A percentile compares a stretch with the other conserved stretches of the same genome.
These are phyloP conservation scores for Maniola jurtina DNA, from an alignment of 1,140 invertebrate genomes.

Conservation along the genomic window DNA sequence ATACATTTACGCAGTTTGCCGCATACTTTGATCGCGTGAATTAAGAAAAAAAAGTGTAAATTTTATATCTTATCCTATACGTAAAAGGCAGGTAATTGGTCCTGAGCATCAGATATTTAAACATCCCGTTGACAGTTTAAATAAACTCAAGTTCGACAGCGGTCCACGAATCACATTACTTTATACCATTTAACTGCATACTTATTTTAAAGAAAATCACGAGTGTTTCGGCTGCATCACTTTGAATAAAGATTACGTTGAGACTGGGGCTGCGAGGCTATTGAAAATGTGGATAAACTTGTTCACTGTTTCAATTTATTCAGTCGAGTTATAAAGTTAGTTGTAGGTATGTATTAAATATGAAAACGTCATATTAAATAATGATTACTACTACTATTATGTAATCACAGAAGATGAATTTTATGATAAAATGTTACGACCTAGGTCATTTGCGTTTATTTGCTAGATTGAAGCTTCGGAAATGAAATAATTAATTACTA, in stretches of 20 bases:
- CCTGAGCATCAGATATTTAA: slow-evolving; percentile 49
- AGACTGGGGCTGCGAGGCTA: slow-evolving; percentile 11
- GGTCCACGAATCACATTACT: slow-evolving; percentile 52
- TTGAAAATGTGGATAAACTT: slow-evolving; percentile 34
- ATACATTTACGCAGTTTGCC: background rate
- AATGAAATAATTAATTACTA: no score
- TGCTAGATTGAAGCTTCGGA: no score
- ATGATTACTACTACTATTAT: background rate
- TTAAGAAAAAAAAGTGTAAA: slow-evolving; percentile 12
- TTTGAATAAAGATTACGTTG: slow-evolving; percentile 42
- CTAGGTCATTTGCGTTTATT: no score
- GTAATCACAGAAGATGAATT: background rate
- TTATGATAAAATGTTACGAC: background rate
- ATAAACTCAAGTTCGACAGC: slow-evolving; percentile 60
- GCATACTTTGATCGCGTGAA: background rate
- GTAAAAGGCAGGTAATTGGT: slow-evolving; percentile 48
- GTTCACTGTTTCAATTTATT: slow-evolving; percentile 9
- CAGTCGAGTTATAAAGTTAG: background rate
- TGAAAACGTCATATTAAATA: background rate
- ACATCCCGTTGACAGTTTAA: slow-evolving; percentile 54
- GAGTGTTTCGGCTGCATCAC: slow-evolving; percentile 37
- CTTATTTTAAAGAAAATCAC: slow-evolving; percentile 49
- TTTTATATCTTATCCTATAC: slow-evolving; percentile 38
- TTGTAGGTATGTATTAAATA: background rate
- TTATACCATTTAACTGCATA: slow-evolving; percentile 54